These are phyloP conservation scores for Calypte anna DNA, from an alignment of 2,113 vertebrate species.

Conservation along the genomic window DNA sequence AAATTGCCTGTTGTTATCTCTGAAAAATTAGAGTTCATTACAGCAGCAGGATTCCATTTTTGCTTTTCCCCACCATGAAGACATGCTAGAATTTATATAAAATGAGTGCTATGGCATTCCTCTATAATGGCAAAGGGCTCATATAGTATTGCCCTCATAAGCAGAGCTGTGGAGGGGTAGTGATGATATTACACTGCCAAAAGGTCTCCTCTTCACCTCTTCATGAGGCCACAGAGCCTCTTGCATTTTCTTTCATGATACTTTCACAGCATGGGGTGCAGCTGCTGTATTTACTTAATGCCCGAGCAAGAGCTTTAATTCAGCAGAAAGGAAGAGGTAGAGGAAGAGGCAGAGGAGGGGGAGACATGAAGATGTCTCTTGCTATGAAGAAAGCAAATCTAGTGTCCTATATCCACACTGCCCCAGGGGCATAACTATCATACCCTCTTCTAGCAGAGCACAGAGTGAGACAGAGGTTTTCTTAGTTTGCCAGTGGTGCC, in stretches of 20 bases:
- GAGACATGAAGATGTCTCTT: neutral
- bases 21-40: slow-evolving; percentile 19
- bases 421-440: neutral
- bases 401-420: neutral
- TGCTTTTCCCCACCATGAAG: neutral
- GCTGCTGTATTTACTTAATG: neutral
- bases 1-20: neutral
- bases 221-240: neutral
- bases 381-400: neutral
- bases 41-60: neutral
- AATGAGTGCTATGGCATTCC: neutral
- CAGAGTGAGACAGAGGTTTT: neutral
- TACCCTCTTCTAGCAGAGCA: neutral
- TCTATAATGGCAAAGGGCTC: neutral
- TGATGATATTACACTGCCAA: neutral
- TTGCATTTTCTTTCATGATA: neutral
- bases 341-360: neutral
- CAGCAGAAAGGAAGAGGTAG: neutral
- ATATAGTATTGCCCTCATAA: neutral
- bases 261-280: neutral
- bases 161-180: neutral
- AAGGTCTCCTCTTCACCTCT: neutral
- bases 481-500: neutral
- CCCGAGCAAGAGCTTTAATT: neutral
- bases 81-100: neutral